Evolutionary conservation across 2,113 vertebrate genomes (phyloP).

Genomic region (Daubentonia madagascariensis): DNA sequence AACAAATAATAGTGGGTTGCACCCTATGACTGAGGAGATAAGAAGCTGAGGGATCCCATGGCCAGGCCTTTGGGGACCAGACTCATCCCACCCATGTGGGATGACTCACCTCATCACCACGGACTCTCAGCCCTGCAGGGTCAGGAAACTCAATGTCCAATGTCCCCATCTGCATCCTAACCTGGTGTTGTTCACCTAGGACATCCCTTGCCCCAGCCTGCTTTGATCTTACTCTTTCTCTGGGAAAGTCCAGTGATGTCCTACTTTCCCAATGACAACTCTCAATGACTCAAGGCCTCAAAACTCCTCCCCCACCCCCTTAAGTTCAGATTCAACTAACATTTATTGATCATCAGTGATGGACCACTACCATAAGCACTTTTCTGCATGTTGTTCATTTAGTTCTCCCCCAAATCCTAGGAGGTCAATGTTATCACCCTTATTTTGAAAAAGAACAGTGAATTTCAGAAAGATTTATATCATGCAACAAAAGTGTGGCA

Average conservation of each 20-base stretch:
- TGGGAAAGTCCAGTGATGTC: not conserved
- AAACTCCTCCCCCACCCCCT: not conserved
- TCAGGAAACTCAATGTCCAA: not conserved
- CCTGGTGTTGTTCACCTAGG: rapidly evolving
- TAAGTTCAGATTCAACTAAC: not conserved
- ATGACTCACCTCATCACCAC: not conserved
- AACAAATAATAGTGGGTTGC: rapidly evolving
- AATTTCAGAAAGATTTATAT: not conserved
- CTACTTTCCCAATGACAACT: not conserved
- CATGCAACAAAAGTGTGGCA: not conserved
- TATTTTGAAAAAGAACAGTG: not conserved
- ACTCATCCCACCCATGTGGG: not conserved
- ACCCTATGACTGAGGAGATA: rapidly evolving
- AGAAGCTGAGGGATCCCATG: not conserved
- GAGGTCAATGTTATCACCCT: not conserved
- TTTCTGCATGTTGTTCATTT: rapidly evolving
- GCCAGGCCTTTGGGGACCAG: not conserved
- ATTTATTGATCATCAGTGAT: rapidly evolving
- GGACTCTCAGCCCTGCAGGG: not conserved
- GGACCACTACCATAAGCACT: rapidly evolving
- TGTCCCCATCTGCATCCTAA: rapidly evolving
- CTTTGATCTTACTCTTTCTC: not conserved
- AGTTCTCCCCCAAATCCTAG: not conserved
- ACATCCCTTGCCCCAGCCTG: rapidly evolving
- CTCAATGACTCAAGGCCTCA: not conserved